Evolutionary conservation across 2,888 invertebrate species (phyloP), one percentile per base, ranked within the genome.

Genomic region (Tribolium freemani): DNA sequence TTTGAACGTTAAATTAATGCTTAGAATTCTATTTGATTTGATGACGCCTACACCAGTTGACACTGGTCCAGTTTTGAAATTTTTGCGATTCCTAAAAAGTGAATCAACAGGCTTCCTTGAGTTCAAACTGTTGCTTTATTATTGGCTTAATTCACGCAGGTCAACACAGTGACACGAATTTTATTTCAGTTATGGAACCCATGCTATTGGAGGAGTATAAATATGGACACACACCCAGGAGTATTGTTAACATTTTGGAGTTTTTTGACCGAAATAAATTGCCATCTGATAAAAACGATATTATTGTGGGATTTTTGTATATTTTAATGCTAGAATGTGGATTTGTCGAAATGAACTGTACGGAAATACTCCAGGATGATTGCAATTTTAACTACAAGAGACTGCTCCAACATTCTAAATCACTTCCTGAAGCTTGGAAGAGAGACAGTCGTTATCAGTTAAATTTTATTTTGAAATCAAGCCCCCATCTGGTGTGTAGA

Each of bases 261-360:
- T 80, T 70, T 70, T 76, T 81, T 20, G 73, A 81, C 75, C 60
- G 54, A 64, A 11, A 53, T 64, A 30, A 46, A 46, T 4, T 71
- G 73, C 16, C 75, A 26, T 53, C 66, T n/a, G 57, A 72, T 31
- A 77, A 74, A 77, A 76, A 75, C 68, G 86, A 87, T 73, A 79
- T 85, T 13, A 72, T 86, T 60, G 81, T 82, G n/a, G 80, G 84
- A 63, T 77, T 86, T 31, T 75, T 86, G 26, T 85, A 85, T 72
- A 77, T 86, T 61, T 63, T 86, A 30, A 85, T 86, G 84, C 72
- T 86, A 20, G 87, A 87, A 78, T 76, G 75, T 75, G 86, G 85
- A 50, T 87, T 87, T 76, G 78, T 85, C 20, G 83, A 85, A 20
- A 51, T 54, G n/a, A 76, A 82, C 54, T 76, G 74, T 50, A 68